Evolutionary conservation across 2,797 vertebrate genomes (phyloP).

Genomic region (Margarornis squamiger): DNA sequence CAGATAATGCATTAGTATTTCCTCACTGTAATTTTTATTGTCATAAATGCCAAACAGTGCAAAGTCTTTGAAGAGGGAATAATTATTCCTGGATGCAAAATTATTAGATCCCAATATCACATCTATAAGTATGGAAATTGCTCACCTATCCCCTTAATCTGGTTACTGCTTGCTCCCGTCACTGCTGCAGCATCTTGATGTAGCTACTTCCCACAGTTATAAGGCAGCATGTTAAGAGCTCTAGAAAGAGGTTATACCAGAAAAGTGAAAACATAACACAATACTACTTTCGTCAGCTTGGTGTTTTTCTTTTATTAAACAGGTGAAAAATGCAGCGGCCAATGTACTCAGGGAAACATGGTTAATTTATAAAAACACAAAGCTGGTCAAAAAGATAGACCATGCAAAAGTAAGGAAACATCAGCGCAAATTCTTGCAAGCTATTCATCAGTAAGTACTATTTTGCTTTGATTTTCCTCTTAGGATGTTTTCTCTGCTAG

Average conservation of each 20-base stretch:
- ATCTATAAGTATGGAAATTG: neutral
- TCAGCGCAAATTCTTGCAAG: conserved; percentile 99
- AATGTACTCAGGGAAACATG: conserved; percentile 99
- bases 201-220: neutral
- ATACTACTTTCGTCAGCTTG: conserved; percentile 7
- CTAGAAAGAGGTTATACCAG: neutral
- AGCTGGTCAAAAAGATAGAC: conserved; percentile 99
- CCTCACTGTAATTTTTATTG: neutral
- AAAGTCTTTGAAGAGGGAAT: neutral
- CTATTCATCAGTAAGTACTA: conserved; percentile 99
- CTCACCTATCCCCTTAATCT: neutral
- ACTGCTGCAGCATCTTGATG: neutral
- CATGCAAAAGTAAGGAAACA: conserved; percentile 99
- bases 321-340: conserved; percentile 99
- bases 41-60: neutral
- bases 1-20: neutral
- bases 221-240: neutral
- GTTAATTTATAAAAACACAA: conserved; percentile 99
- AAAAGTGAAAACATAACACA: neutral
- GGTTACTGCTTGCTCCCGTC: neutral
- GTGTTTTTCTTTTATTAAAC: conserved; percentile 65
- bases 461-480: conserved; percentile 32
- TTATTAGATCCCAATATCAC: neutral
- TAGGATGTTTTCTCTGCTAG: neutral
- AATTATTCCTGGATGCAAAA: neutral